Percentiles rank a stretch among this genome's conserved stretches.
phyloP scores from a whole-genome alignment of 2,888 invertebrate genomes.

The Athrips mouffetella region DNA sequence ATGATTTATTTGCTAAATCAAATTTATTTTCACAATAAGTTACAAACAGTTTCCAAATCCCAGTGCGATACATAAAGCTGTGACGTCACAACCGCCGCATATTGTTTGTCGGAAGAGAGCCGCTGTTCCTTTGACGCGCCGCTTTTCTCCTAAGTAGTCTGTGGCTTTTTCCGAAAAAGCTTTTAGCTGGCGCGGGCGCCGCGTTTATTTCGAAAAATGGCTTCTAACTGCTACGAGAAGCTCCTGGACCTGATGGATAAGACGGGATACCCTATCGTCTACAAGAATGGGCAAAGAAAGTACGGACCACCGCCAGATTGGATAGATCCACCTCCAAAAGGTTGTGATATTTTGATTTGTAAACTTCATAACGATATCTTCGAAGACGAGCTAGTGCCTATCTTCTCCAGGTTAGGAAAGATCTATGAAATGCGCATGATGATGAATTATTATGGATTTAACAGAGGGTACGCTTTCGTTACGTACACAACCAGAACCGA shows the following conservation, averaged over 20 bases:
- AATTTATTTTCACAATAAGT: no score
- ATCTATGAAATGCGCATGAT: slow-evolving; percentile 88
- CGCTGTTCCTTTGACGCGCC: slow-evolving; percentile 57
- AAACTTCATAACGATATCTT: slow-evolving; percentile 86
- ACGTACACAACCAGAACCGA: slow-evolving; percentile 77
- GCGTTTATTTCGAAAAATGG: no score
- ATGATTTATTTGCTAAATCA: no score
- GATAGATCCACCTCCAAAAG: slow-evolving; percentile 77
- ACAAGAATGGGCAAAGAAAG: slow-evolving; percentile 88
- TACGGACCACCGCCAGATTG: slow-evolving; percentile 82
- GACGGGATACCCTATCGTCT: slow-evolving; percentile 80
- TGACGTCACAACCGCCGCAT: slow-evolving; percentile 56
- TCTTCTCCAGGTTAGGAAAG: slow-evolving; percentile 81
- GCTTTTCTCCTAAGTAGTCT: slow-evolving; percentile 44
- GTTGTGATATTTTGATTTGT: slow-evolving; percentile 88
- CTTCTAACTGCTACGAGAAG: no score
- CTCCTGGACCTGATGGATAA: slow-evolving; percentile 55
- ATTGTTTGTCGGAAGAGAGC: slow-evolving; percentile 64
- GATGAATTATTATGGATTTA: slow-evolving; percentile 89
- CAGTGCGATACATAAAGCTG: slow-evolving; percentile 28
- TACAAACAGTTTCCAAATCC: slow-evolving; percentile 13
- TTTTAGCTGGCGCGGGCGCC: slow-evolving; percentile 24
- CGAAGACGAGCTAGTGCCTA: slow-evolving; percentile 87
- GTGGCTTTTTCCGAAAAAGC: slow-evolving; percentile 41
- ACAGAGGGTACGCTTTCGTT: slow-evolving; percentile 89